These are phyloP conservation scores for Pocillopora grandis DNA, from an alignment of 92 coral and sea anemone genomes.

Conservation along the genomic window DNA sequence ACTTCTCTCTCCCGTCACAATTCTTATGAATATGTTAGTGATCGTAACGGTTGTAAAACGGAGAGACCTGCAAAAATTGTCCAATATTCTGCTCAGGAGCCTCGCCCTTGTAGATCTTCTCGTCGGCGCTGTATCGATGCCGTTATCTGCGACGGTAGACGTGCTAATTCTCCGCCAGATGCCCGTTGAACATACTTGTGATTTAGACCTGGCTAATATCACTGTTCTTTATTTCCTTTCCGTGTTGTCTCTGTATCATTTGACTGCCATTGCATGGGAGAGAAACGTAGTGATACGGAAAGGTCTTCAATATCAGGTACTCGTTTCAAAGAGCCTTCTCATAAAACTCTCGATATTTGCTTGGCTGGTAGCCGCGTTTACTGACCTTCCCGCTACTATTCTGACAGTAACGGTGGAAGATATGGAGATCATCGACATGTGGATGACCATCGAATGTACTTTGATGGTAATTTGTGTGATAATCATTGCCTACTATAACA, in stretches of 20 bases:
- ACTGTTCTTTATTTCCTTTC: too few species aligned
- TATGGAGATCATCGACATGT: not conserved
- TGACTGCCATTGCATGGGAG: slow-evolving; percentile 22
- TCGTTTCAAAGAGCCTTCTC: not conserved
- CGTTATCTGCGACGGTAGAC: not conserved
- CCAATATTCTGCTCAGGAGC: not conserved
- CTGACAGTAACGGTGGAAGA: too few species aligned
- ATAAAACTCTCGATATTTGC: slow-evolving; percentile 1
- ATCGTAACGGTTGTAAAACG: not conserved
- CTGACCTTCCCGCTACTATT: not conserved
- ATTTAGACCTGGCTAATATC: not conserved
- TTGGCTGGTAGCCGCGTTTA: not conserved
- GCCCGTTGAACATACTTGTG: not conserved
- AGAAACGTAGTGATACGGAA: slow-evolving; percentile 10
- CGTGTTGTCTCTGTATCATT: not conserved
- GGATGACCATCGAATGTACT: not conserved
- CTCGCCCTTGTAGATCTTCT: slow-evolving; percentile 6
- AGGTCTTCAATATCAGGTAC: not conserved
- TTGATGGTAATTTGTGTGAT: not conserved
- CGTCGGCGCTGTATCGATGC: not conserved
- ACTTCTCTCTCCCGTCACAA: not conserved
- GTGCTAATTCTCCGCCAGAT: not conserved
- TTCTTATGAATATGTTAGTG: not conserved
- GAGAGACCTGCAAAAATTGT: not conserved
- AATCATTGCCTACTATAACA: not conserved